phyloP scores from a whole-genome alignment of 2,888 invertebrate species.

The Mythimna vitellina region DNA sequence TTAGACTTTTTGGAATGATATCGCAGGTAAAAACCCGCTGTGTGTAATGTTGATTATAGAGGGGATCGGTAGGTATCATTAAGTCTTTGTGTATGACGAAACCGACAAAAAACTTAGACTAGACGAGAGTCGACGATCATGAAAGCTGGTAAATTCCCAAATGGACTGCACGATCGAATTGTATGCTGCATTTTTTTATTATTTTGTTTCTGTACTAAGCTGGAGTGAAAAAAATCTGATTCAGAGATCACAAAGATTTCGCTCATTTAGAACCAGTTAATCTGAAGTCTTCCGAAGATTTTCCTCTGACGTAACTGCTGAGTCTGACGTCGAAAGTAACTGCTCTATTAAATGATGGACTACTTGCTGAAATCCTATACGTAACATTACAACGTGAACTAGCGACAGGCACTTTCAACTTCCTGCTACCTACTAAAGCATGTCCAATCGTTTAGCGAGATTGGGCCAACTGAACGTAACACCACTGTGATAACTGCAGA shows the following conservation, averaged over 20 bases:
- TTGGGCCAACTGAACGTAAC: conserved; percentile 49
- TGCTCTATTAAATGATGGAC: conserved; percentile 8
- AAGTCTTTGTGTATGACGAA: conserved; percentile 38
- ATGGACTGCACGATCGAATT: conserved; percentile 9
- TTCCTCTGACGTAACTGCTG: not conserved
- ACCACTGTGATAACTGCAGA: conserved; percentile 53
- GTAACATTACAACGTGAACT: conserved; percentile 27
- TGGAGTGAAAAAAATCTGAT: not conserved
- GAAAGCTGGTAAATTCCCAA: conserved; percentile 48
- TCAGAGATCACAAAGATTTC: not conserved
- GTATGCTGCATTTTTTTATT: conserved; percentile 25
- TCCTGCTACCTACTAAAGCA: conserved; percentile 52
- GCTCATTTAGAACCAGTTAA: not conserved
- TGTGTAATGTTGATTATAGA: conserved; percentile 27
- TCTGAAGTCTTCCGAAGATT: not conserved
- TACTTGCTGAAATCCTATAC: conserved; percentile 26
- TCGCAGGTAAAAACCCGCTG: conserved; percentile 45
- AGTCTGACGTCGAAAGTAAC: not conserved
- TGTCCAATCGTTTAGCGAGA: conserved; percentile 63
- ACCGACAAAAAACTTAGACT: conserved; percentile 40
- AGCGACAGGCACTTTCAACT: conserved; percentile 35
- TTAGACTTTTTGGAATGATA: conserved; percentile 13
- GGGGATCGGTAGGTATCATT: conserved; percentile 41
- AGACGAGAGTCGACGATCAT: conserved; percentile 24
- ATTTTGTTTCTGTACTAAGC: not conserved